Evolutionary conservation across 2,888 invertebrate genomes (phyloP).

Genomic region (Pammene aurita): DNA sequence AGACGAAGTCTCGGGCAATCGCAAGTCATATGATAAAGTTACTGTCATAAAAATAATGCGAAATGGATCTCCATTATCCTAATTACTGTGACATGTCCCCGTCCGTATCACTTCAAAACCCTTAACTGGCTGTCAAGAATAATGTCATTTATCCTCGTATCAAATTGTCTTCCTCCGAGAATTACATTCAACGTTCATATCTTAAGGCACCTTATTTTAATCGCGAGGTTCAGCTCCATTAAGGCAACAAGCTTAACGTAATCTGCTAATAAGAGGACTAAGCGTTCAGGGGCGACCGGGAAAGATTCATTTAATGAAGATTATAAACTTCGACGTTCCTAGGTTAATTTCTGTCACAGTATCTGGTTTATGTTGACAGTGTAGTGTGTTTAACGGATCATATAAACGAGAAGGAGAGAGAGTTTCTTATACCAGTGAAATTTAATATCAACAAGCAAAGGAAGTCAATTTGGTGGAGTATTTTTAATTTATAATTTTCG

Average conservation of each 20-base stretch:
- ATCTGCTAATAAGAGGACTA: conserved; percentile 41
- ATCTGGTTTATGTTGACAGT: conserved; percentile 18
- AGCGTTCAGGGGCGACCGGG: conserved; percentile 39
- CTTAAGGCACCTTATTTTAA: conserved; percentile 37
- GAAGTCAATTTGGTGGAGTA: not conserved
- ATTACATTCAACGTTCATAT: conserved; percentile 27
- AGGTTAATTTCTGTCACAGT: conserved; percentile 35
- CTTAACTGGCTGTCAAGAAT: conserved; percentile 9
- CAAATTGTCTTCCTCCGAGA: conserved; percentile 15
- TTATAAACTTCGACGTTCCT: conserved; percentile 41
- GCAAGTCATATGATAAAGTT: no score
- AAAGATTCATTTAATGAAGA: conserved; percentile 41
- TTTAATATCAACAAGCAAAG: conserved; percentile 1
- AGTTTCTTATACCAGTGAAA: not conserved
- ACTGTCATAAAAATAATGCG: no score
- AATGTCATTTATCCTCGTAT: conserved; percentile 24
- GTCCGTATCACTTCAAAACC: not conserved
- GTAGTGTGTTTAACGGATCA: conserved; percentile 19
- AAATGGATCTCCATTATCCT: not conserved
- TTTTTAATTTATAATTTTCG: no score
- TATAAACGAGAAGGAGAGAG: not conserved
- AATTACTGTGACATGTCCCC: not conserved
- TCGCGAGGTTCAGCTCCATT: conserved; percentile 37
- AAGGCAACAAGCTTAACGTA: conserved; percentile 41
- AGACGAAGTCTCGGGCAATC: no score